Evolutionary conservation across 2,797 vertebrate genomes (phyloP), one percentile per base, ranked within the genome.

Genomic region (Spinibarbus caldwelli): DNA sequence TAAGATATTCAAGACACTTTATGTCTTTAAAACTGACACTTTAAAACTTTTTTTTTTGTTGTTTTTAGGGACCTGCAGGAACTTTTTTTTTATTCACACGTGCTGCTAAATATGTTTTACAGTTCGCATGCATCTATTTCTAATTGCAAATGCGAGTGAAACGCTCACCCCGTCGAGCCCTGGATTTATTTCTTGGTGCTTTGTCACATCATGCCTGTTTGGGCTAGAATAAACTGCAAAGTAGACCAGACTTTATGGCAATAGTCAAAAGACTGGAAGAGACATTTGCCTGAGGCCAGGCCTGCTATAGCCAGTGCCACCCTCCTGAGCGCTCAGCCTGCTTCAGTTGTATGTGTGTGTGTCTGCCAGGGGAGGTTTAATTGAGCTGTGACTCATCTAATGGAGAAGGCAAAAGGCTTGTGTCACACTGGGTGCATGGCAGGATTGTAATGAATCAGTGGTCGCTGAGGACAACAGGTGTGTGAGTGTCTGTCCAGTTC

Each of bases 371-470:
- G 78, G 81, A 80, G 85, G 81, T 86, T 83, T 88, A 86, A 88
- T 88, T 86, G 85, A 88, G 85, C 81, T 81, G 84, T 89, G 88
- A 89, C 76, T 89, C 88, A 89, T 84, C 84, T 81, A 86, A 87
- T 85, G 81, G 70, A 76, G 75, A 88, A 85, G 75, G 83, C 76
- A 78, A 87, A 49, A 81, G 71, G 83, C 83, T 87, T 72, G 73
- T 85, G 80, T 83, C 80, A 83, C 80, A 86, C 83, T 70, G 81
- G 81, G 78, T 41, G 81, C 85, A 84, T 80, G 77, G 64, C 85
- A 72, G 71, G 62, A 49, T 64, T 47, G 47, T 80, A 88, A 86
- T 88, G 81, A 88, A 82, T 86, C 80, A 68, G 59, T 78, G 38
- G 68, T 88, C 38, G 29, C 43, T 67, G 67, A 77, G 43, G 81